Base-by-base conservation (phyloP, 2,797 vertebrate genomes). In the Danio tinwini region DNA sequence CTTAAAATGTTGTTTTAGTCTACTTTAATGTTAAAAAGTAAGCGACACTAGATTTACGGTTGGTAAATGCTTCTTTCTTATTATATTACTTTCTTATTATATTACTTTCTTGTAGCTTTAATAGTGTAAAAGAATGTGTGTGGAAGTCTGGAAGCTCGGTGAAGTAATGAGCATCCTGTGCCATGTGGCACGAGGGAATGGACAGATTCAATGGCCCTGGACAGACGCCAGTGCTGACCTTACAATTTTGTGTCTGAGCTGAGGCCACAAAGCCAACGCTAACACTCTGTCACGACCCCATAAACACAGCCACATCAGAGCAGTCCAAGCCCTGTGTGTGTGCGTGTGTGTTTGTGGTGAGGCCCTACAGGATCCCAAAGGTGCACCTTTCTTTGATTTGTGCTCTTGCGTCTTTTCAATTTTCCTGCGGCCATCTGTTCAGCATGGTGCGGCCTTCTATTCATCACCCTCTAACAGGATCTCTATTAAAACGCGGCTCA, bases 391-490 rank as follows among this genome's bases (percentile, higher is more conserved):
- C 78, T 83, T 76, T 89, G 81, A 89, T 88, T 87, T 87, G 81
- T 87, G 84, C 82, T 68, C 69, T 76, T 61, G 76, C 80, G 58
- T 85, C 81, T 85, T 89, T 89, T 89, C 87, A 85, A 87, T 86
- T 89, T 90, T 84, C 82, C 79, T 39, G 70, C 44, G 16, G 71
- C 86, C 86, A 90, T 91, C 88, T 91, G 90, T 87, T 88, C 83
- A 76, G 39, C 77, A 72, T 63, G 68, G 80, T 71, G 76, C 61
- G 76, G 78, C 45, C 71, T 63, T 78, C 86, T 76, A 82, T 85
- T 90, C 90, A 90, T 83, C 86, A 77, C 82, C 56, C 64, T 63
- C 88, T 86, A 92, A 91, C 90, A 88, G 87, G 89, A 89, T 89
- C 87, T 65, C 84, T 49, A 81, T 86, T 88, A 86, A n/a, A 87